Evolutionary conservation across 2,888 invertebrate species (phyloP), one percentile per base, ranked within the genome.

Genomic region (Eustalomyia histrio): DNA sequence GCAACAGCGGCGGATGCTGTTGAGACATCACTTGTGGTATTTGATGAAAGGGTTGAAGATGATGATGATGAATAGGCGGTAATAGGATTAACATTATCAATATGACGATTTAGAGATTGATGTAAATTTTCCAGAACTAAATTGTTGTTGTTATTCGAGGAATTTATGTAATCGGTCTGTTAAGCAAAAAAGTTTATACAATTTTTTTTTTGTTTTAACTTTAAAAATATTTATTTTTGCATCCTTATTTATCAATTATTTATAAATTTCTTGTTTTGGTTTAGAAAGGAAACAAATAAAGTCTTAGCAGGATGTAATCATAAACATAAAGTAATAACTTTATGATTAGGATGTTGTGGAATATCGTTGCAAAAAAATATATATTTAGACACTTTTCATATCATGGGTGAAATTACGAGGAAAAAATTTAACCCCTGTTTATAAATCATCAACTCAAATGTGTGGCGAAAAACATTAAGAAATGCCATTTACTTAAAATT

Each of bases 11-110:
- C 74, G 78, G 81, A 75, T 81, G 81, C 74, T 78, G 81, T 33
- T 47, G 74, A 78, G 78, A 81, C 81, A 81, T 74, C 81, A 63
- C 55, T 78, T 78, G 81, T 81, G 50, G 74, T 78, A 75, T 72
- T 78, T 50, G 74, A 60, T 47, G 81, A 81, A 78, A 74, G 81
- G 81, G 81, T 75, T 78, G 71, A 47, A 0, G 78, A 33, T 39
- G 81, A 43, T n/a, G n/a, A n/a, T 29, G 81, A 43, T 4, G 78
- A 50, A 50, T 76, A 76, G 47, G 74, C 65, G 50, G 52, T 29
- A 43, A 76, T 68, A 17, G 80, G 53, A 75, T 81, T 81, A 63
- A 71, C 74, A 61, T 78, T 71, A 39, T 81, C 81, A 43, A 81
- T 78, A 52, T 81, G 81, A 52, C 81, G 76, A 61, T 69, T 81